These are phyloP conservation scores for Cephalophus harveyi DNA, from an alignment of 2,113 vertebrate species.

Conservation along the genomic window DNA sequence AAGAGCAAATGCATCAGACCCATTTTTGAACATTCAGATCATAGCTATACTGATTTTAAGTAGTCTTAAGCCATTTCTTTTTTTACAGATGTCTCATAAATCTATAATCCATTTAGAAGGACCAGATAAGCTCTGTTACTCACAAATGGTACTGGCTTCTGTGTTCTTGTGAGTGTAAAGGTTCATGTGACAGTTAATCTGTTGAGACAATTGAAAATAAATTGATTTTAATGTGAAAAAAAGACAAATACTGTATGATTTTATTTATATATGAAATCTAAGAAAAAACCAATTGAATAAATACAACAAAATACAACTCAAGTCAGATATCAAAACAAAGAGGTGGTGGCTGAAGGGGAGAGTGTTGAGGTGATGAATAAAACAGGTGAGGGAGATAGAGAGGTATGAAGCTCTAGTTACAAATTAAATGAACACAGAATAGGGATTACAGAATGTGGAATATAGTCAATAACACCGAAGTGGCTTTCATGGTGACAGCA, in stretches of 20 bases:
- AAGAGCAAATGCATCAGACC: background rate
- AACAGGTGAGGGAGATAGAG: background rate
- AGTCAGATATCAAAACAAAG: background rate
- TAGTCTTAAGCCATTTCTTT: conserved; percentile 26
- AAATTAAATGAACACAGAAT: background rate
- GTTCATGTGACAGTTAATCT: background rate
- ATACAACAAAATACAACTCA: background rate
- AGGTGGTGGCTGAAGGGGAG: fast-evolving
- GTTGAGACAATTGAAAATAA: background rate
- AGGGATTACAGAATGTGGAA: background rate
- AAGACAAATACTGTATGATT: background rate
- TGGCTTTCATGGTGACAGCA: background rate
- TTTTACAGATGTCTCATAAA: conserved; percentile 18
- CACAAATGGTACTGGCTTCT: background rate
- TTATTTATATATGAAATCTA: background rate
- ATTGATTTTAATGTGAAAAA: background rate
- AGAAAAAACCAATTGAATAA: background rate
- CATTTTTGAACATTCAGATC: background rate
- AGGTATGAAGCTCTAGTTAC: background rate
- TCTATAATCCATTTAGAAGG: conserved; percentile 28
- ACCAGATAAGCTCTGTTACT: background rate
- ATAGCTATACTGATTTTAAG: conserved; percentile 7
- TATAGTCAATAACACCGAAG: background rate
- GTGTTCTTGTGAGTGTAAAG: background rate
- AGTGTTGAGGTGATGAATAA: background rate